Evolutionary conservation across 92 coral and sea anemone species (phyloP), one percentile per base, ranked within the genome.

Genomic region (Porites rus): DNA sequence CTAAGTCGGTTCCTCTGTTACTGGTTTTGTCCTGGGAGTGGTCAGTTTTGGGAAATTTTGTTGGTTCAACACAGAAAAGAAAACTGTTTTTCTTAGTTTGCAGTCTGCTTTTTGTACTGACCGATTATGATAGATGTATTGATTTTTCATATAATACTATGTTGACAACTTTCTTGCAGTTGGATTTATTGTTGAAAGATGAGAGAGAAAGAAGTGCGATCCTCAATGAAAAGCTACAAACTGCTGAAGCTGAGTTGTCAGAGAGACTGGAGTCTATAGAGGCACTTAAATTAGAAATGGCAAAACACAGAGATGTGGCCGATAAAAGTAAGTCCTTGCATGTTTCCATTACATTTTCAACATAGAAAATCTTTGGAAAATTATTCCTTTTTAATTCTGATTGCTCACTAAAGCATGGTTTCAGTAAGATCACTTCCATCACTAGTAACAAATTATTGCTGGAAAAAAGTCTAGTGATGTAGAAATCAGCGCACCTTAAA

Each of bases 231-330:
- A 94, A 91, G 88, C 69, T 92, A 58, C 78, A 89, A 65, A 51
- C 50, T 10, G 78, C 88, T 4, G 91, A 91, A 58, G 78, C 65
- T 74, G 95, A 93, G 75, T 59, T 93, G 77, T 88, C 90, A 53
- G 98, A 91, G 83, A 88, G 98, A 86, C 69, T 85, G 79, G 95
- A 96, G 82, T 90, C 93, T 3, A 70, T 96, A 38, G 99, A 96
- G 61, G 81, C 81, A 68, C 91, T 96, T 20, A 93, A 96, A 77
- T 62, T 86, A 52, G 95, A 93, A 60, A 86, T 96, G 75, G 98
- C 97, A 46, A 94, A 88, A 78, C 95, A 94, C 64, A 85, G 85
- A 65, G 84, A 84, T 21, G 64, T 78, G 73, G 80, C 95, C 54
- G 98, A 93, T 65, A 90, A 88, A 88, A 79, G 98, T 92, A 72